These are phyloP conservation scores for Drosophila funebris DNA, from an alignment of 1,140 invertebrate species.

Conservation along the genomic window DNA sequence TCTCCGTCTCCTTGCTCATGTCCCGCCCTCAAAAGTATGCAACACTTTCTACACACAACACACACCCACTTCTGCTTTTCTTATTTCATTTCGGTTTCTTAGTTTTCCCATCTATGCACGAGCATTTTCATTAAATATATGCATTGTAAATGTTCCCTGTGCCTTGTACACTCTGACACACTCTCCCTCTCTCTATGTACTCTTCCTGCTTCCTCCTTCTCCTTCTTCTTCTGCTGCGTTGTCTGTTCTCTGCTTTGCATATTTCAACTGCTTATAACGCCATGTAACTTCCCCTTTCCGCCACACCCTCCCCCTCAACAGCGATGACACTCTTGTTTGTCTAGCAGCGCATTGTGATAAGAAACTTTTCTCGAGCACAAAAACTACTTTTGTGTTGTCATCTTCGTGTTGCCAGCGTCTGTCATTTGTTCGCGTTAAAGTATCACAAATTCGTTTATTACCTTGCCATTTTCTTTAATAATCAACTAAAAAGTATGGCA, in stretches of 20 bases:
- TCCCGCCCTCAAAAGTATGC: conserved; percentile 64
- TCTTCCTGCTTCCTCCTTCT: background rate
- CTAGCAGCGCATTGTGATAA: conserved; percentile 69
- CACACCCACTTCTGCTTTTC: background rate
- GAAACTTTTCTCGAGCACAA: conserved; percentile 56
- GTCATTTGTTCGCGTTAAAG: conserved; percentile 48
- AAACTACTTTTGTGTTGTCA: conserved; percentile 67
- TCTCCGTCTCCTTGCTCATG: conserved; percentile 2
- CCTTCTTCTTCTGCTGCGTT: too few relatives aligned
- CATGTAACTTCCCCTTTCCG: conserved; percentile 26
- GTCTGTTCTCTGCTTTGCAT: conserved; percentile 58
- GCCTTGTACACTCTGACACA: background rate
- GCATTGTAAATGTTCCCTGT: conserved; percentile 41
- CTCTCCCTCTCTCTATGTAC: background rate
- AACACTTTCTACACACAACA: conserved; percentile 56
- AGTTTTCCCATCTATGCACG: conserved; percentile 35
- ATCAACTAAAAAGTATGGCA: background rate
- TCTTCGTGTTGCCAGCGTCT: conserved; percentile 55
- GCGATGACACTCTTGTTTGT: conserved; percentile 10
- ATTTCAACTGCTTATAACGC: conserved; percentile 64
- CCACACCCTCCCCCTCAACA: background rate
- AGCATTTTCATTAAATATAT: conserved; percentile 74
- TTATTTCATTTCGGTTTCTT: conserved; percentile 50
- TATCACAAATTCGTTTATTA: conserved; percentile 18
- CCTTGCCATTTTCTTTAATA: background rate